Evolutionary conservation across 2,888 invertebrate genomes (phyloP).

Genomic region (Byasa hedistus): DNA sequence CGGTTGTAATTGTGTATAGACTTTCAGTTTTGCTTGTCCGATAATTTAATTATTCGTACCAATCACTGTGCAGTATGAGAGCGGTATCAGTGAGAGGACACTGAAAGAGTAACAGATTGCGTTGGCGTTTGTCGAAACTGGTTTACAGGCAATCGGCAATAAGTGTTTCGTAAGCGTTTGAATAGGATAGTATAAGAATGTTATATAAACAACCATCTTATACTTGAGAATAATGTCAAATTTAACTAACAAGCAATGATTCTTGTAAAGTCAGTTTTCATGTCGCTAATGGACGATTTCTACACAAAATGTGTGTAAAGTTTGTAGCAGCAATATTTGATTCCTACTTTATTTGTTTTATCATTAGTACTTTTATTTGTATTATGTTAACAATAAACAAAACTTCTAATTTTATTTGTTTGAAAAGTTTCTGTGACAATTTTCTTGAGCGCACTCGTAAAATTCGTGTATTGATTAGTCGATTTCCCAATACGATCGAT

Average conservation of each 20-base stretch:
- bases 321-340: no score
- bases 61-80: neutral
- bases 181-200: neutral
- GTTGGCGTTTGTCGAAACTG: constrained; percentile 5
- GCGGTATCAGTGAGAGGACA: constrained; percentile 1
- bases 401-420: neutral
- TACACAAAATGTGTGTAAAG: no score
- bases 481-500: constrained; percentile 2
- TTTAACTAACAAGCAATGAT: neutral
- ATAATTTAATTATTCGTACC: constrained; percentile 1
- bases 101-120: neutral
- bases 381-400: neutral
- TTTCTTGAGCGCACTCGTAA: neutral
- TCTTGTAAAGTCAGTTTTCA: neutral
- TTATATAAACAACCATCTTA: neutral
- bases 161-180: neutral
- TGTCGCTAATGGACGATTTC: no score
- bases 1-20: constrained; percentile 2
- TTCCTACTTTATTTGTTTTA: no score
- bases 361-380: no score
- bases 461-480: constrained; percentile 3
- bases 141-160: neutral
- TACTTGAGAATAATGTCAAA: neutral
- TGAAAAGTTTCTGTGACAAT: neutral
- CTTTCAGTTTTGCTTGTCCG: constrained; percentile 6